Evolutionary conservation across 2,797 vertebrate species (phyloP).

Genomic region (Avahi laniger): DNA sequence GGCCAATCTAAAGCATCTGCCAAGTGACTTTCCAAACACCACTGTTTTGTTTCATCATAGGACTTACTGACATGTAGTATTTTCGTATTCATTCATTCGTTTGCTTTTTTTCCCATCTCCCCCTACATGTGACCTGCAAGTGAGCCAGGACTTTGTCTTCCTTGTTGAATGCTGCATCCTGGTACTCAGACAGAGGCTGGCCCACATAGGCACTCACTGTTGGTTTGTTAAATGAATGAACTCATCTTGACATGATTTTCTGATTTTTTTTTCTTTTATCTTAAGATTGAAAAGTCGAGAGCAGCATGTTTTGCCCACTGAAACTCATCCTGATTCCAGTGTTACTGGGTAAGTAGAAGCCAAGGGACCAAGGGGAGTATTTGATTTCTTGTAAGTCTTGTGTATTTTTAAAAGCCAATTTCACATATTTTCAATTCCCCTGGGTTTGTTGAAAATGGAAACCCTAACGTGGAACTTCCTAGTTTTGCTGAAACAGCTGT

Average conservation of each 20-base stretch:
- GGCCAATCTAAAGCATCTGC: neutral
- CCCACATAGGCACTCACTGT: neutral
- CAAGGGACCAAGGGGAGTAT: neutral
- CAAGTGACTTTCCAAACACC: neutral
- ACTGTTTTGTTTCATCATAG: neutral
- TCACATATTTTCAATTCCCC: constrained; percentile 31
- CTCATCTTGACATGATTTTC: neutral
- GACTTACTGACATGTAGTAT: neutral
- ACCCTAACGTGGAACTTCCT: neutral
- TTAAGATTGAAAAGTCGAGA: constrained; percentile 14
- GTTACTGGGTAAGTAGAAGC: constrained; percentile 68
- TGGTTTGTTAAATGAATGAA: neutral
- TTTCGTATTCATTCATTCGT: neutral
- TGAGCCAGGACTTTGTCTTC: neutral
- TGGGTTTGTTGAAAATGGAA: constrained; percentile 23
- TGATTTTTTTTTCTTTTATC: constrained; percentile 14
- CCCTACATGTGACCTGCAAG: neutral
- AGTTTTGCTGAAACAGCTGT: neutral
- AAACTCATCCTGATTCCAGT: constrained; percentile 34
- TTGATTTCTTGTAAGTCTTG: neutral
- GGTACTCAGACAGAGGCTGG: neutral
- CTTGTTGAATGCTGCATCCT: neutral
- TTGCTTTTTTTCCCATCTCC: neutral
- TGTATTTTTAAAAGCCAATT: neutral
- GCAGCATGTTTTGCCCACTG: constrained; percentile 54